Evolutionary conservation across 2,113 vertebrate species (phyloP).

Genomic region (Camelus bactrianus): DNA sequence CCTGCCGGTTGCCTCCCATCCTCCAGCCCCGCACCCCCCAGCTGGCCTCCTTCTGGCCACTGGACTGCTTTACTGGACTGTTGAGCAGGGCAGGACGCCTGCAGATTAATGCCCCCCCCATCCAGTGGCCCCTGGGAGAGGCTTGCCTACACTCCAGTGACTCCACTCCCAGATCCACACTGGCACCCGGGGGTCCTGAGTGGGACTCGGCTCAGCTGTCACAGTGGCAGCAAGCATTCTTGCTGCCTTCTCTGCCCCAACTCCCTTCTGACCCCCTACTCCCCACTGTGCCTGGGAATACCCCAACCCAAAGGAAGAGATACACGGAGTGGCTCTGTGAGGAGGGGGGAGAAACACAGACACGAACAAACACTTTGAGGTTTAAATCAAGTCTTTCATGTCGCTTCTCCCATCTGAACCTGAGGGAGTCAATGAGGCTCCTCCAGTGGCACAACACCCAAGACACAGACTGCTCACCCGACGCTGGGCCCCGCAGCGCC

Average conservation of each 20-base stretch:
- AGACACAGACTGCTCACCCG: conserved; percentile 19
- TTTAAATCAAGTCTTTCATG: conserved; percentile 65
- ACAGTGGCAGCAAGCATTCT: accelerated
- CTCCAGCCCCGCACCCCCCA: not conserved
- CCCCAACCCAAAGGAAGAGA: not conserved
- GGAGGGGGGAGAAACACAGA: not conserved
- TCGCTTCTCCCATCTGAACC: conserved; percentile 51
- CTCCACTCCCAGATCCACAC: too few species aligned
- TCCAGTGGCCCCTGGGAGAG: accelerated
- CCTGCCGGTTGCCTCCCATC: accelerated
- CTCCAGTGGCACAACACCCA: too few species aligned
- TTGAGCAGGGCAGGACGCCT: not conserved
- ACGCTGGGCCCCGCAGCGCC: not conserved
- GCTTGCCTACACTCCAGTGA: too few species aligned
- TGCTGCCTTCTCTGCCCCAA: not conserved
- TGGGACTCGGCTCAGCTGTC: accelerated
- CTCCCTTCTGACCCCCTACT: not conserved
- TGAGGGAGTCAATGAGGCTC: not conserved
- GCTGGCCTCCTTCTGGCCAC: not conserved
- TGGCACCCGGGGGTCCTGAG: not conserved
- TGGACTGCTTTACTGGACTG: not conserved
- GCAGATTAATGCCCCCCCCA: accelerated
- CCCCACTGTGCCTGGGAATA: not conserved
- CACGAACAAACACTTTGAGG: conserved; percentile 31
- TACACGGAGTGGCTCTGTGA: not conserved